These are phyloP conservation scores for Ceramica pisi DNA, from an alignment of 2,888 invertebrate genomes.

Conservation along the genomic window DNA sequence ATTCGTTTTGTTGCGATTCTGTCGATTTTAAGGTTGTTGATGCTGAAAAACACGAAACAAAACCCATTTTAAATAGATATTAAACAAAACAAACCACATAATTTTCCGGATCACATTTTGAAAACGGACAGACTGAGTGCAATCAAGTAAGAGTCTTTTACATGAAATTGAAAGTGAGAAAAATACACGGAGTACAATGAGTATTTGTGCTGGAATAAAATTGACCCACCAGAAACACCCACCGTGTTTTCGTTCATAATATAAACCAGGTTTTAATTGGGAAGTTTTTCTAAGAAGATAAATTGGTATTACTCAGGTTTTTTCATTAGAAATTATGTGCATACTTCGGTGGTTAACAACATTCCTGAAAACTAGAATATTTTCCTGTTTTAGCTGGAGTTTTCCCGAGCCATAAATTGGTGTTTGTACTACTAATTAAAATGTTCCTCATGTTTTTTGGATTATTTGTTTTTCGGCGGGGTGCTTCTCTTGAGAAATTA, in stretches of 20 bases:
- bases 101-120: no score
- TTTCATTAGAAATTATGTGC: background rate
- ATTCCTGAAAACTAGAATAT: background rate
- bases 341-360: background rate
- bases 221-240: constrained; percentile 7
- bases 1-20: no score
- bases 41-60: no score
- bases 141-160: background rate
- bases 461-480: background rate
- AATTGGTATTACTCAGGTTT: background rate
- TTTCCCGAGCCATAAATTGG: background rate
- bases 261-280: constrained; percentile 30
- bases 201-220: constrained; percentile 1
- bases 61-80: no score
- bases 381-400: background rate
- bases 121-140: background rate
- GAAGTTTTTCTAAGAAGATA: constrained; percentile 19
- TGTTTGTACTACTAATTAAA: no score
- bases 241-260: constrained; percentile 16
- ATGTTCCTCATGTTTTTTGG: background rate
- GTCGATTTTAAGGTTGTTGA: no score
- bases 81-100: no score
- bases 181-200: background rate
- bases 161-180: constrained; percentile 1
- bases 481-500: no score